These are phyloP conservation scores for Drosophila affinis DNA, from an alignment of 2,888 invertebrate genomes.

Conservation along the genomic window DNA sequence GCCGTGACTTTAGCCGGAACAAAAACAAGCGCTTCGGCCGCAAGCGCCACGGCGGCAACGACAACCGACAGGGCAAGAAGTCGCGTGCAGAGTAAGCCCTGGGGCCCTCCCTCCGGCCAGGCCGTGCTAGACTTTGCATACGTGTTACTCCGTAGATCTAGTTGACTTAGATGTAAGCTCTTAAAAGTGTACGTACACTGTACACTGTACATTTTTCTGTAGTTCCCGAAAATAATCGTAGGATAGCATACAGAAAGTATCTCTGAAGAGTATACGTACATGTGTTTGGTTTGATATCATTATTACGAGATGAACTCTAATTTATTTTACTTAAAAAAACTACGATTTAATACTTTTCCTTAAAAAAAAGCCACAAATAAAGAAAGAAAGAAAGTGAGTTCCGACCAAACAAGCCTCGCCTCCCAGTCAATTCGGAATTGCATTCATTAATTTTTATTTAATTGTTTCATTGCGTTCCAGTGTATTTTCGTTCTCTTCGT, in stretches of 20 bases:
- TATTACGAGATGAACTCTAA: constrained; percentile 55
- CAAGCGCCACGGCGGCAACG: constrained; percentile 78
- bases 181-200: constrained; percentile 12
- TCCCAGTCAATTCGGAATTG: not conserved
- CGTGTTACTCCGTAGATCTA: constrained; percentile 58
- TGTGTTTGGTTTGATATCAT: constrained; percentile 56
- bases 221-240: constrained; percentile 23
- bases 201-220: constrained; percentile 26
- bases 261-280: constrained; percentile 15
- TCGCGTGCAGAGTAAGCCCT: constrained; percentile 57
- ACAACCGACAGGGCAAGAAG: constrained; percentile 74
- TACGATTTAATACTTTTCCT: constrained; percentile 36
- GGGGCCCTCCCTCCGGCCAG: constrained; percentile 12
- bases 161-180: constrained; percentile 63
- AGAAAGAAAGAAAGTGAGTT: constrained; percentile 1
- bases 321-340: constrained; percentile 57
- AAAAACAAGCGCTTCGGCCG: constrained; percentile 75
- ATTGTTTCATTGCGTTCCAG: constrained; percentile 49
- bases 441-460: constrained; percentile 49
- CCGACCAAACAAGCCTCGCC: not conserved
- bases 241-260: constrained; percentile 19
- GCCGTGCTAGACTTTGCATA: constrained; percentile 10
- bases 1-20: constrained; percentile 84
- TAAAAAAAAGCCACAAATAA: constrained; percentile 46
- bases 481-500: constrained; percentile 47